Evolutionary conservation across 2,888 invertebrate species (phyloP), one percentile per base, ranked within the genome.

Genomic region (Notodonta ziczac): DNA sequence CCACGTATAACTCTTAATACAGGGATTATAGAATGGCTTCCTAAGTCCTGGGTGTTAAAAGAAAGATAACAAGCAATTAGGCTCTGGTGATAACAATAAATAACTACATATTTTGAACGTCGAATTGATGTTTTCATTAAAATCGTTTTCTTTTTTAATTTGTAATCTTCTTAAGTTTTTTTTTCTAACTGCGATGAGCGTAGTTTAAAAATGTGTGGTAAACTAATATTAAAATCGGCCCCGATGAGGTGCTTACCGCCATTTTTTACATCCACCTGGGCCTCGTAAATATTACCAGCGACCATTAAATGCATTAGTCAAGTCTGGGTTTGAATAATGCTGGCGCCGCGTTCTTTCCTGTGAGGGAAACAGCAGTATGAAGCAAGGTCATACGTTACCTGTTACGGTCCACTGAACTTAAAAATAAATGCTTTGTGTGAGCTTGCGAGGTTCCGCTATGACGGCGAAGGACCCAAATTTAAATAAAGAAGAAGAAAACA

Each of bases 1-100:
- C 88, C 87, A 88, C 88, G 88, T 87, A 91, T 91, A 91, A 90
- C 87, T 91, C 91, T 89, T 91, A 91, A 91, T 91, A 90, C 88
- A 66, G 83, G 91, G 90, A 91, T 92, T 92, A 90, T 85, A 90
- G 88, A 88, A 90, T 82, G 86, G 89, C 86, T 90, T 88, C 85
- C 87, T 89, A 89, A 88, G 86, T 86, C 89, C 83, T 87, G 81
- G 89, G 88, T 86, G 90, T 83, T 87, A 84, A 89, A 89, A 89
- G 88, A 91, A 91, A 89, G 85, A 89, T 90, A 91, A 91, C 89
- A 89, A 88, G 88, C 90, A 89, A 91, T 91, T 89, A 89, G 82
- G 81, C 67, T 72, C 77, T 70, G 74, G 78, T 76, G 70, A 76
- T 81, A 78, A 83, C 77, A 75, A 81, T 79, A 81, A 80, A 80